Conservation (phyloP, 2,888 invertebrate genomes). For the Alviniconcha strummeri region DNA sequence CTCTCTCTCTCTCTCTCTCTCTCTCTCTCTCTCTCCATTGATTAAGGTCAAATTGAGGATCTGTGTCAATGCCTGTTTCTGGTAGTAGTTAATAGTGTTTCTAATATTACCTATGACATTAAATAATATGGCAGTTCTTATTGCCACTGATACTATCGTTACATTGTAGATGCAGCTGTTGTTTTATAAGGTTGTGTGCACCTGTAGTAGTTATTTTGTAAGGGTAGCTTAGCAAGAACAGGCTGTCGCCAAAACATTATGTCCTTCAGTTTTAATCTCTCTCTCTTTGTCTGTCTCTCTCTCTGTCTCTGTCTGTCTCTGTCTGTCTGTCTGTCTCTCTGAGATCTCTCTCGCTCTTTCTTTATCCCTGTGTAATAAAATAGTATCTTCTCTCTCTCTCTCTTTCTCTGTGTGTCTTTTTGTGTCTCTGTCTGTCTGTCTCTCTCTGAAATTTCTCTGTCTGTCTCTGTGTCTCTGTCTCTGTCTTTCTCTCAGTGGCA, state of each 20-base stretch:
- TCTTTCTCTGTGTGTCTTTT: background rate
- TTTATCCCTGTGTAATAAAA: background rate
- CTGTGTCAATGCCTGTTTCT: background rate
- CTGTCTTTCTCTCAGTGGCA: background rate
- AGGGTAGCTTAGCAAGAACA: background rate
- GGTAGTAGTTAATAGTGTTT: background rate
- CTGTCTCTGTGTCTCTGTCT: slow-evolving; percentile 1
- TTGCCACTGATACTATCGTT: too few relatives aligned
- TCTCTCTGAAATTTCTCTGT: slow-evolving; percentile 2
- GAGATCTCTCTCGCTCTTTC: background rate
- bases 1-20: background rate
- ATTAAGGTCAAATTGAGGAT: too few relatives aligned
- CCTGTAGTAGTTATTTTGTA: background rate
- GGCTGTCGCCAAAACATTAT: background rate
- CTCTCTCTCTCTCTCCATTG: background rate
- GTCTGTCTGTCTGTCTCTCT: background rate
- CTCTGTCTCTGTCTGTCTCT: background rate
- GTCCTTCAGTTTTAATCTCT: background rate
- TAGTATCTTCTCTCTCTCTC: background rate
- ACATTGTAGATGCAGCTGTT: background rate
- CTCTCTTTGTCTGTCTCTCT: background rate
- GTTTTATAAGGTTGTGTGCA: background rate
- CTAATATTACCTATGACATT: too few relatives aligned
- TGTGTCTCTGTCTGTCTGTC: background rate
- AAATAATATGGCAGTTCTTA: too few relatives aligned